phyloP scores from a whole-genome alignment of 2,113 vertebrate genomes.

The Cynoglossus semilaevis region DNA sequence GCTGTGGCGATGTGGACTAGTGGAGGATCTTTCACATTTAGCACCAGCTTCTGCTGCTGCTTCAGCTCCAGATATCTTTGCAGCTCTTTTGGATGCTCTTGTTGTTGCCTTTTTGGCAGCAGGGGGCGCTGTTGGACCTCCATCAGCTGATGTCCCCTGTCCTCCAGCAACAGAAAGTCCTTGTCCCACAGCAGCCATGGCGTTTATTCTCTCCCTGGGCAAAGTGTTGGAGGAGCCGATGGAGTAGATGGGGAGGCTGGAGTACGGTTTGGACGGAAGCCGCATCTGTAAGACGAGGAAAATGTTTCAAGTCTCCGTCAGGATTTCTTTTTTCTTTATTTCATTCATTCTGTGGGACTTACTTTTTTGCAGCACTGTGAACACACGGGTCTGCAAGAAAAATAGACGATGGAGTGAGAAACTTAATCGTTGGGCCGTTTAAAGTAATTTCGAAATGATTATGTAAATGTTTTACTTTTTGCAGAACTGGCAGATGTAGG shows the following conservation, averaged over 20 bases:
- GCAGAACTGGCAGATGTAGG: conserved; percentile 98
- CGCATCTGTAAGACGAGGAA: conserved; percentile 82
- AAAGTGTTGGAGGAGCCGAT: conserved; percentile 88
- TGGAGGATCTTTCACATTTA: conserved; percentile 81
- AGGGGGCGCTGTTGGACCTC: not conserved
- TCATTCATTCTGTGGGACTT: conserved; percentile 37
- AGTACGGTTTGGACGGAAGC: conserved; percentile 94
- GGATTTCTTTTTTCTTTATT: no score
- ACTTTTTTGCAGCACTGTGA: conserved; percentile 99
- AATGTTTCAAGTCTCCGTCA: no score
- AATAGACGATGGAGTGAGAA: not conserved
- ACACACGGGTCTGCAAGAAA: conserved; percentile 87
- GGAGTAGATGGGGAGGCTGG: conserved; percentile 93
- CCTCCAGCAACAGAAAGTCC: conserved; percentile 45
- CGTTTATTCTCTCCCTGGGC: conserved; percentile 79
- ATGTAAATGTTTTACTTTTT: conserved; percentile 84
- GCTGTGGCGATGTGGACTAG: conserved; percentile 78
- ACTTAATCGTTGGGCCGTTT: not conserved
- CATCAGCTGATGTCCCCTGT: conserved; percentile 25
- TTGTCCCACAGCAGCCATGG: conserved; percentile 53
- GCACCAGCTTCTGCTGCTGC: conserved; percentile 24
- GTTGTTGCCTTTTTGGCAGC: conserved; percentile 17
- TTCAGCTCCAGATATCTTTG: conserved; percentile 28
- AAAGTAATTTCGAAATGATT: not conserved
- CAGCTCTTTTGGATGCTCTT: conserved; percentile 35